Percentiles rank a stretch among this genome's conserved stretches.
These are phyloP conservation scores for Phengaris arion DNA, from an alignment of 2,888 invertebrate genomes.

Conservation along the genomic window DNA sequence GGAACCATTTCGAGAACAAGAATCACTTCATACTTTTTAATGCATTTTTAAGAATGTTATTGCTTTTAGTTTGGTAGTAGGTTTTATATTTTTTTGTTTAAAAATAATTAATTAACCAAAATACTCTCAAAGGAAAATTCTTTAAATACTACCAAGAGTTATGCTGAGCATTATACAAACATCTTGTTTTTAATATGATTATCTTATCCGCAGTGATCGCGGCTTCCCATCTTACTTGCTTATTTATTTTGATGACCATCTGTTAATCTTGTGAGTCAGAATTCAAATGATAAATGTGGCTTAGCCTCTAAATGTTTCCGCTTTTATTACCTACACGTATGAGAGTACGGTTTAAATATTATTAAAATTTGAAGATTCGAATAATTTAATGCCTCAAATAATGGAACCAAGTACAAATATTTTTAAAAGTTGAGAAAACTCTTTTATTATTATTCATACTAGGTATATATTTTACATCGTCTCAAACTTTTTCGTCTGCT, in stretches of 20 bases:
- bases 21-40: no score
- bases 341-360: background rate
- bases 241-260: conserved; percentile 21
- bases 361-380: background rate
- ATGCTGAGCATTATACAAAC: conserved; percentile 5
- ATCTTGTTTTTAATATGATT: conserved; percentile 4
- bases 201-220: conserved; percentile 3
- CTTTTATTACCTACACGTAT: conserved; percentile 2
- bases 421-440: no score
- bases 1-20: no score
- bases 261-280: conserved; percentile 16
- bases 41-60: no score
- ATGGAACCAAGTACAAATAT: background rate
- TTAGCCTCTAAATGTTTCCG: conserved; percentile 17
- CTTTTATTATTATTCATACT: no score
- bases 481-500: no score
- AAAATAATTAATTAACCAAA: background rate
- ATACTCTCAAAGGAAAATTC: background rate
- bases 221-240: conserved; percentile 12
- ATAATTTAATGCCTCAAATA: background rate
- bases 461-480: no score
- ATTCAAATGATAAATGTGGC: conserved; percentile 16
- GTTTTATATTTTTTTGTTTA: background rate
- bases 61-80: no score
- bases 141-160: background rate